A percentile compares a stretch with the other conserved stretches of the same genome.
Evolutionary conservation across 1,140 invertebrate genomes (phyloP).

Genomic region (Zaprionus kolodkinae): DNA sequence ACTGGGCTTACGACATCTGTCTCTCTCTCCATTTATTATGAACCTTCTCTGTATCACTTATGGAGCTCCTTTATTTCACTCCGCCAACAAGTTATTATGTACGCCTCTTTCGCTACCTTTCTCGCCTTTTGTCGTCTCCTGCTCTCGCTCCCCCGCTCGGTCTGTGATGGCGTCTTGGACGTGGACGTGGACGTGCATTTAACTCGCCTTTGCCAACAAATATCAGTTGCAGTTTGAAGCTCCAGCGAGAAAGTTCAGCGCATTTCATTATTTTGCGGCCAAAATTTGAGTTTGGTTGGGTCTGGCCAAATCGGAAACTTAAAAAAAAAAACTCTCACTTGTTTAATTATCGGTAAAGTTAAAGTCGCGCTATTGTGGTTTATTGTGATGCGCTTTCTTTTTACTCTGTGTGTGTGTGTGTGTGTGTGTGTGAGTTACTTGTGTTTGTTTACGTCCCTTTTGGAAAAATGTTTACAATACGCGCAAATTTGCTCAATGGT

Average conservation of each 20-base stretch:
- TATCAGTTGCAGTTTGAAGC: slow-evolving; percentile 78
- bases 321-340: slow-evolving; percentile 69
- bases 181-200: slow-evolving; percentile 40
- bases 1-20: neutral
- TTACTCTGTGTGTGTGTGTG: slow-evolving; percentile 37
- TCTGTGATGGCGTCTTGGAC: neutral
- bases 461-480: slow-evolving; percentile 79
- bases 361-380: slow-evolving; percentile 40
- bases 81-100: neutral
- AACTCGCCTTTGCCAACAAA: slow-evolving; percentile 36
- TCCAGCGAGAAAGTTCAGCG: slow-evolving; percentile 72
- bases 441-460: slow-evolving; percentile 47
- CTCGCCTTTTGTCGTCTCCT: neutral
- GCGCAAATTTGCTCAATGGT: slow-evolving; percentile 67
- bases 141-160: neutral
- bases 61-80: slow-evolving; percentile 6
- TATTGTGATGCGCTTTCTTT: slow-evolving; percentile 62
- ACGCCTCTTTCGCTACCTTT: neutral
- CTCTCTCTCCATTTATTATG: neutral
- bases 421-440: slow-evolving; percentile 20
- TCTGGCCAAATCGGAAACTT: slow-evolving; percentile 17
- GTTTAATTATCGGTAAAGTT: slow-evolving; percentile 63
- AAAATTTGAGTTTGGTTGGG: slow-evolving; percentile 17
- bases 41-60: neutral
- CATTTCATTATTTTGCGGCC: slow-evolving; percentile 27